A percentile compares a stretch with the other conserved stretches of the same genome.
Conservation (phyloP, 2,888 invertebrate genomes). For the Eupithecia centaureata region DNA sequence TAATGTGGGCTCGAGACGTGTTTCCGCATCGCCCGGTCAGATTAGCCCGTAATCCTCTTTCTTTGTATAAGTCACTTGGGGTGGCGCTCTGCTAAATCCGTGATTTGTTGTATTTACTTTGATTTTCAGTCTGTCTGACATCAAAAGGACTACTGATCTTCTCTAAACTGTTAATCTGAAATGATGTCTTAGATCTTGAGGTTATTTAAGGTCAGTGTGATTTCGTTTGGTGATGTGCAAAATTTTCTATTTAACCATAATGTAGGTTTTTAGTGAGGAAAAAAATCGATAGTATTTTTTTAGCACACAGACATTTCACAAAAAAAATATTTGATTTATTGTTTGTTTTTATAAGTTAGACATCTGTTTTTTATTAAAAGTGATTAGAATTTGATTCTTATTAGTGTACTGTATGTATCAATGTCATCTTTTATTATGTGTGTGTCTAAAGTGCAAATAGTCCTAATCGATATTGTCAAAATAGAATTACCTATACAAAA, state of each 20-base stretch:
- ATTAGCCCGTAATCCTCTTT: slow-evolving; percentile 75
- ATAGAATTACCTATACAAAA: no score
- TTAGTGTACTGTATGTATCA: no score
- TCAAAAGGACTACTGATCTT: slow-evolving; percentile 10
- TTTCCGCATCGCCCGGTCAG: slow-evolving; percentile 66
- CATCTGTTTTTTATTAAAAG: no score
- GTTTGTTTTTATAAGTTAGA: no score
- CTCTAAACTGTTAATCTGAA: background rate
- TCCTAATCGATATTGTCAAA: no score
- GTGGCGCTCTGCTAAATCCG: slow-evolving; percentile 59
- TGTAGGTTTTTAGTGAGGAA: background rate
- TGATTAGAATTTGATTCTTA: no score
- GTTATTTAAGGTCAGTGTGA: background rate
- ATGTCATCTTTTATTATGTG: no score
- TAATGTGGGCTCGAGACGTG: slow-evolving; percentile 73
- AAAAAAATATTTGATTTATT: no score
- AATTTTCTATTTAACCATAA: background rate
- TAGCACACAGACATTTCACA: no score
- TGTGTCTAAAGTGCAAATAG: no score
- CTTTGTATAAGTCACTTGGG: slow-evolving; percentile 70
- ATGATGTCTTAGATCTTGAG: background rate
- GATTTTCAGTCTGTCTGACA: slow-evolving; percentile 5
- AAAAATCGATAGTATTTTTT: no score
- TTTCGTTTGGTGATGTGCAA: background rate
- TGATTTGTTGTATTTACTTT: slow-evolving; percentile 57